Evolutionary conservation across 2,888 invertebrate genomes (phyloP), one percentile per base, ranked within the genome.

Genomic region (Macrostomum cliftonense): DNA sequence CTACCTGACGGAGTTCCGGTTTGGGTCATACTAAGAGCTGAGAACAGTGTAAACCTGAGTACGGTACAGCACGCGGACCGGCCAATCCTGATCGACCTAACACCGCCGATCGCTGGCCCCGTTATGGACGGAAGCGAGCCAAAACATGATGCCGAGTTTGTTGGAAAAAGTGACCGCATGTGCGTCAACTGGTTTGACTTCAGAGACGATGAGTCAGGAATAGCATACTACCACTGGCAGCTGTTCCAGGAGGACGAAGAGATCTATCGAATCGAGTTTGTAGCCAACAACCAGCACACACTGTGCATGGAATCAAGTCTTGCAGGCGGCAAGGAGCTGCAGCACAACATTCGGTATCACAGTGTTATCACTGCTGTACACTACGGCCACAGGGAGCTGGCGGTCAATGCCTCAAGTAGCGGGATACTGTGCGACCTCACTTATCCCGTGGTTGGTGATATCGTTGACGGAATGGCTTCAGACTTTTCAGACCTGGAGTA

Each of bases 1-100:
- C 52, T 62, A 13, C 56, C 56, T 1, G 57, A 60, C 43, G 61
- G 61, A 1, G 45, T 57, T 2, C 58, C 60, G n/a, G 58, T 55
- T 2, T 62, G 62, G 62, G 43, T 62, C 20, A 56, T 58, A 45
- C 38, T 61, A 13, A 50, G 60, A 36, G 58, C 55, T 12, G 52
- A 54, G 14, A 62, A 62, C 49, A 51, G 59, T 51, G 61, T 61
- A 45, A 57, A 61, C n/a, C 52, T 61, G 14, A 51, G 54, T 39
- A 53, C 54, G 1, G 52, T 56, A 4, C 58, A 54, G 1, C 49
- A 54, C 13, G 57, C 59, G 12, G 50, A 56, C 16, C 53, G 53
- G n/a, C 56, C 61, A 1, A 56, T 61, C 16, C 54, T 61, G 39
- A 54, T 61, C 14, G 61, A 61, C 47, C 53, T 46, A 2, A 52